Conservation (phyloP, 1,140 invertebrate species). For the Hesperophylax magnus region DNA sequence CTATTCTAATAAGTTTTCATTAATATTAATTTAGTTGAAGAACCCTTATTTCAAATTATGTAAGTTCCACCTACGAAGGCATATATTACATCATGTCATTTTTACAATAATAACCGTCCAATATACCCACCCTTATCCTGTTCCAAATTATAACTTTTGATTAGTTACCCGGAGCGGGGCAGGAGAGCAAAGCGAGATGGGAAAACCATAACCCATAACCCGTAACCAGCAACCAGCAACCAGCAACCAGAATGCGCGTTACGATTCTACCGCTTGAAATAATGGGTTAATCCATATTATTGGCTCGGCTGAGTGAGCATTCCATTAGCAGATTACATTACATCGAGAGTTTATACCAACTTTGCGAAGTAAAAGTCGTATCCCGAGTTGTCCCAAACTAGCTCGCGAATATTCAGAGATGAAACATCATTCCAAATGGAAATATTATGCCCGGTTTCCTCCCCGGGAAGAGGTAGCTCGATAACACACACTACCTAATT, state of each 20-base stretch:
- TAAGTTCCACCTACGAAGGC: too few species aligned
- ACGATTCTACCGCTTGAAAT: conserved; percentile 52
- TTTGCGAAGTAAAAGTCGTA: conserved; percentile 25
- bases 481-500: neutral
- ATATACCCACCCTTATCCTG: neutral
- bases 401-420: neutral
- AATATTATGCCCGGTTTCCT: neutral
- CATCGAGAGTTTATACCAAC: neutral
- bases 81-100: too few species aligned
- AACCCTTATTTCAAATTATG: too few species aligned
- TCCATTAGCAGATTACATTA: conserved; percentile 58
- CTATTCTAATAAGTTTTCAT: too few species aligned
- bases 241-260: conserved; percentile 7
- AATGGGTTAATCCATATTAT: conserved; percentile 58
- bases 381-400: neutral
- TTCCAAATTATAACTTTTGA: conserved; percentile 32
- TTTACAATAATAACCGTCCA: neutral
- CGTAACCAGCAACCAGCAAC: too few species aligned
- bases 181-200: neutral
- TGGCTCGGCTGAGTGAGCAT: conserved; percentile 56
- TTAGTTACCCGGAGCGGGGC: neutral
- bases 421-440: neutral
- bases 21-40: too few species aligned
- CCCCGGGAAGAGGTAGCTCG: neutral
- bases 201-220: neutral